Conservation (phyloP, 2,888 invertebrate genomes). For the Uropetala carovei region DNA sequence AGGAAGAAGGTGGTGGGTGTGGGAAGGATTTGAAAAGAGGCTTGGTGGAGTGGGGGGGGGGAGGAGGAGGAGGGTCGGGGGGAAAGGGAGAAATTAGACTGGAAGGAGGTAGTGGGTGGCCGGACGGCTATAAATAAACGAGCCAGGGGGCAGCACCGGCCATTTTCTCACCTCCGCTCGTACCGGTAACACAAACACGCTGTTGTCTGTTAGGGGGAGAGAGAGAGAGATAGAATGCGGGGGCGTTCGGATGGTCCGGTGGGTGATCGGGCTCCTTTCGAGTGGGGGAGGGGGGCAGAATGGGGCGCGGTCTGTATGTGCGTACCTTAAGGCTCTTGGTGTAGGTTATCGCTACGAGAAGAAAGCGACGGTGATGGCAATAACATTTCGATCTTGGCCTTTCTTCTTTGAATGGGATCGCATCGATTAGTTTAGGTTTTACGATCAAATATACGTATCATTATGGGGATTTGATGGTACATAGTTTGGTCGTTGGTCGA, state of each 20-base stretch:
- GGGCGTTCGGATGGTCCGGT: background rate
- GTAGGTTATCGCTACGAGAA: too few relatives aligned
- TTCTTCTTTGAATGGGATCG: too few relatives aligned
- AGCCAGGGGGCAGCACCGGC: conserved; percentile 43
- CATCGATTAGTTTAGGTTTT: too few relatives aligned
- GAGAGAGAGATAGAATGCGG: background rate
- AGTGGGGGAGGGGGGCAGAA: background rate
- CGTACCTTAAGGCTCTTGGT: background rate
- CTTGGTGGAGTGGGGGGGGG: background rate
- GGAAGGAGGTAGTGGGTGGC: conserved; percentile 45
- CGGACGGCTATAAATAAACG: conserved; percentile 53
- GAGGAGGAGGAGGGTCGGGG: background rate
- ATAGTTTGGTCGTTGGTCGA: too few relatives aligned
- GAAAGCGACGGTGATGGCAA: too few relatives aligned
- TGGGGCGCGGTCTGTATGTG: background rate
- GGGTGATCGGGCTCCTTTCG: background rate
- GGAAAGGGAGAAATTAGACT: conserved; percentile 58
- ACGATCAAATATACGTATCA: too few relatives aligned
- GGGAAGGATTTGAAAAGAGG: background rate
- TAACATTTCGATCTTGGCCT: too few relatives aligned
- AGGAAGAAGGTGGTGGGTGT: background rate
- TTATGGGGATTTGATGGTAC: too few relatives aligned
- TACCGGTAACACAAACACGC: conserved; percentile 62
- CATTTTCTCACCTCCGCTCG: conserved; percentile 62
- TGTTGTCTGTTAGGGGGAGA: conserved; percentile 22